These are phyloP conservation scores for Sarcophilus harrisii DNA, from an alignment of 2,797 vertebrate genomes.

Conservation along the genomic window DNA sequence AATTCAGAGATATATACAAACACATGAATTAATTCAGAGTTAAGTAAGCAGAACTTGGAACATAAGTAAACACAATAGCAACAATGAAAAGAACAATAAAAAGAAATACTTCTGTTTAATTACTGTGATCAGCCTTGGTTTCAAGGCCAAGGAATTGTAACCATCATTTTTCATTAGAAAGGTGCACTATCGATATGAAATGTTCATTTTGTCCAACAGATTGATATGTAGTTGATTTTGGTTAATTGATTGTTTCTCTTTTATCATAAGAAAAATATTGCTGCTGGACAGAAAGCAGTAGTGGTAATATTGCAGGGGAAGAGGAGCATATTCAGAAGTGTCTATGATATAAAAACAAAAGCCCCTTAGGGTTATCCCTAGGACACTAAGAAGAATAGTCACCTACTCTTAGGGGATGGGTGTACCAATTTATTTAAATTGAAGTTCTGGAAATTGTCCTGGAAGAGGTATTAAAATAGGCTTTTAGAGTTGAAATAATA, in stretches of 20 bases:
- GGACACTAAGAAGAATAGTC: neutral
- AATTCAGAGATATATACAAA: neutral
- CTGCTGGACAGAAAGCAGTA: neutral
- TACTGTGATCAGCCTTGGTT: neutral
- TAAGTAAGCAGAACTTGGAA: neutral
- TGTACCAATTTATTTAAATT: neutral
- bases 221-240: neutral
- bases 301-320: neutral
- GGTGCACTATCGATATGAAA: neutral
- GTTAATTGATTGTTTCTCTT: neutral
- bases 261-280: neutral
- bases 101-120: neutral
- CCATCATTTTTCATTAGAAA: neutral
- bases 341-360: neutral
- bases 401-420: neutral
- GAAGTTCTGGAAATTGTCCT: neutral
- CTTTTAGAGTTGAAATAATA: neutral
- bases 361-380: neutral
- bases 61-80: neutral
- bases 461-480: neutral
- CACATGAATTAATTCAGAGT: neutral
- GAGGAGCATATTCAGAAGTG: neutral
- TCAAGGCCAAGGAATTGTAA: neutral
- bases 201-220: neutral
- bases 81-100: neutral